These are phyloP conservation scores for Himantopus leucocephalus DNA, from an alignment of 2,113 vertebrate species.

Conservation along the genomic window DNA sequence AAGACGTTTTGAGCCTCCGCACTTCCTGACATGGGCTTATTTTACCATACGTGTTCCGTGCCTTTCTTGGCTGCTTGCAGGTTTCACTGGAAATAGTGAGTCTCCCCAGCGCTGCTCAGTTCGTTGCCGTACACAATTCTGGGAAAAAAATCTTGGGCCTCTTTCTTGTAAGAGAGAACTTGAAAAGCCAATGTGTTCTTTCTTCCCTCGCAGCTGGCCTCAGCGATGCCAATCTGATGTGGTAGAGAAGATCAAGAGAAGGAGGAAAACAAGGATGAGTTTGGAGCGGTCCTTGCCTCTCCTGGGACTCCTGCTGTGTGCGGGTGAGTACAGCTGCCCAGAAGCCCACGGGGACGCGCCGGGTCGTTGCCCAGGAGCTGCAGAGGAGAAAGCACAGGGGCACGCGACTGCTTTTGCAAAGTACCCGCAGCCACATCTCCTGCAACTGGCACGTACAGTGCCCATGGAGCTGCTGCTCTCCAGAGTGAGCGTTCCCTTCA, in stretches of 20 bases:
- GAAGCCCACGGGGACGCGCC: background rate
- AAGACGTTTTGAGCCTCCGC: background rate
- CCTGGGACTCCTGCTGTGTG: slow-evolving; percentile 18
- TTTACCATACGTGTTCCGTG: background rate
- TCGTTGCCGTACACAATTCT: background rate
- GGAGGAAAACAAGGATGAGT: background rate
- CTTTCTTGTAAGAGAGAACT: background rate
- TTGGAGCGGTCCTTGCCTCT: background rate
- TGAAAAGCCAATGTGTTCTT: background rate
- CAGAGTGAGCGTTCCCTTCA: background rate
- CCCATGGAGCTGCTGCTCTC: background rate
- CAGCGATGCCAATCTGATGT: background rate
- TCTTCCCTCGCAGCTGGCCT: background rate
- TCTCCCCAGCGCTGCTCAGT: background rate
- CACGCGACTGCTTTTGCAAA: accelerated
- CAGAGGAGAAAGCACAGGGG: no score
- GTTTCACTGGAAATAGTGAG: background rate
- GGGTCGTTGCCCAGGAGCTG: background rate
- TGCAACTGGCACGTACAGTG: no score
- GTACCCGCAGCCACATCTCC: background rate
- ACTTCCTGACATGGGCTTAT: slow-evolving; percentile 44
- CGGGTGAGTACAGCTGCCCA: slow-evolving; percentile 20
- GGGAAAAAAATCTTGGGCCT: background rate
- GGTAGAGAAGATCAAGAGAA: background rate
- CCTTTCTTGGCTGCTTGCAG: background rate